Percentiles rank a stretch among this genome's conserved stretches.
Evolutionary conservation across 2,888 invertebrate genomes (phyloP).

Genomic region (Cynaeus angustus): DNA sequence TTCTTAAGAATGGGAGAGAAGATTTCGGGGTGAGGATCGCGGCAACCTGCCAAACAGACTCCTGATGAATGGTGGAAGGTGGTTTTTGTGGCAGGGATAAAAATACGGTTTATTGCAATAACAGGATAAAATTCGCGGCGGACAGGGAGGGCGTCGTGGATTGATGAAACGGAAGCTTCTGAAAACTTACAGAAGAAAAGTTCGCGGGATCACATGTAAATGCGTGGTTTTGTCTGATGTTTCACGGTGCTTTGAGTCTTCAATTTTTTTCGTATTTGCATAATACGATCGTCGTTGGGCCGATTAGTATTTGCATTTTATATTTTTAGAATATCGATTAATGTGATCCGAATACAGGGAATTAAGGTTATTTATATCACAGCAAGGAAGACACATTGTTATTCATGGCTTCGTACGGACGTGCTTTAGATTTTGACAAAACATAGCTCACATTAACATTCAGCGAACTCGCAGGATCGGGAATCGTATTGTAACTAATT

Average conservation of each 20-base stretch:
- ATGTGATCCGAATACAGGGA: not conserved
- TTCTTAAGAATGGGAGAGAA: slow-evolving; percentile 5
- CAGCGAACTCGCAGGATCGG: too few relatives aligned
- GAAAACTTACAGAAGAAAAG: slow-evolving; percentile 27
- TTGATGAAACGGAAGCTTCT: slow-evolving; percentile 14
- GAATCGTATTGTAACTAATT: too few relatives aligned
- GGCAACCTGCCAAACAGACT: slow-evolving; percentile 6
- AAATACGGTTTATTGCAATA: slow-evolving; percentile 30
- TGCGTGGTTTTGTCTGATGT: not conserved
- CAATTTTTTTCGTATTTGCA: slow-evolving; percentile 7
- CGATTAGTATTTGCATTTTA: slow-evolving; percentile 6
- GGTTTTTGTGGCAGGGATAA: slow-evolving; percentile 19
- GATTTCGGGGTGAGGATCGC: slow-evolving; percentile 2
- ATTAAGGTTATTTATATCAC: not conserved
- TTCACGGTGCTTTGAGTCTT: not conserved
- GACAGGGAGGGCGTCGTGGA: not conserved
- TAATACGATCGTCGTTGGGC: slow-evolving; percentile 14
- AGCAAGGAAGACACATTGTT: too few relatives aligned
- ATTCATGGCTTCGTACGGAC: too few relatives aligned
- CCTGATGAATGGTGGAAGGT: slow-evolving; percentile 24
- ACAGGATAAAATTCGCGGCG: slow-evolving; percentile 14
- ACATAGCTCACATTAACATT: too few relatives aligned
- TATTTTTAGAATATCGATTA: slow-evolving; percentile 3
- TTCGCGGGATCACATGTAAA: slow-evolving; percentile 17
- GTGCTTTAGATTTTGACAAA: too few relatives aligned